phyloP scores from a whole-genome alignment of 2,797 vertebrate species.

The Falco naumanni region DNA sequence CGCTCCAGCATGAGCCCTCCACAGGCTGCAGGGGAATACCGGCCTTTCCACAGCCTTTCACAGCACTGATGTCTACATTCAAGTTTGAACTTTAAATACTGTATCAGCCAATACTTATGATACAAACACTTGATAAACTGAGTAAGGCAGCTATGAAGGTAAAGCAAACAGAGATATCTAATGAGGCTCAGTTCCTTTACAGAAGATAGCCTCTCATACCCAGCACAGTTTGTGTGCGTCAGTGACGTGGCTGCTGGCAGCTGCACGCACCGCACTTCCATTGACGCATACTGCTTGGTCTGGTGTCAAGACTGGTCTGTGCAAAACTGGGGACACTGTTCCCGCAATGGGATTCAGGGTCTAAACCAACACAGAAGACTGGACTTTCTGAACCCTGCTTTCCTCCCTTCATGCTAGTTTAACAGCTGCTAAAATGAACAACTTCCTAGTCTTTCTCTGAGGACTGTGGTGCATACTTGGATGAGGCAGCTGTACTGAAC shows the following conservation, averaged over 20 bases:
- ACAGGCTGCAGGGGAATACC: not conserved
- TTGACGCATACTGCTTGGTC: fast-evolving
- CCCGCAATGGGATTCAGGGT: not conserved
- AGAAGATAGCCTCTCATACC: not conserved
- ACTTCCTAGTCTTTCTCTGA: not conserved
- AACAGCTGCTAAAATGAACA: not conserved
- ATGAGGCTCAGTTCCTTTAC: not conserved
- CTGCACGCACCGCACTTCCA: fast-evolving
- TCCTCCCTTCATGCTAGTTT: not conserved
- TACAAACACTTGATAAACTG: not conserved
- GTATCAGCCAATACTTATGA: not conserved
- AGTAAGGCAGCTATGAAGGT: not conserved
- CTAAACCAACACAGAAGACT: not conserved
- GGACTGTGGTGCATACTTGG: not conserved
- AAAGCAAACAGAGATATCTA: not conserved
- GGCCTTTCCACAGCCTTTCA: not conserved
- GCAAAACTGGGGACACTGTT: fast-evolving
- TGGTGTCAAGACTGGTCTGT: not conserved
- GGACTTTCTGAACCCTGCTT: not conserved
- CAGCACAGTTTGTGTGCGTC: fast-evolving
- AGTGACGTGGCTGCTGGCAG: not conserved
- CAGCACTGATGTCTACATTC: not conserved
- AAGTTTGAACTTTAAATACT: not conserved
- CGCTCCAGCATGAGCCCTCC: not conserved
- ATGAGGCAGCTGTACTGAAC: not conserved